These are phyloP conservation scores for Eristalis tenax DNA, from an alignment of 2,888 invertebrate genomes.

Conservation along the genomic window DNA sequence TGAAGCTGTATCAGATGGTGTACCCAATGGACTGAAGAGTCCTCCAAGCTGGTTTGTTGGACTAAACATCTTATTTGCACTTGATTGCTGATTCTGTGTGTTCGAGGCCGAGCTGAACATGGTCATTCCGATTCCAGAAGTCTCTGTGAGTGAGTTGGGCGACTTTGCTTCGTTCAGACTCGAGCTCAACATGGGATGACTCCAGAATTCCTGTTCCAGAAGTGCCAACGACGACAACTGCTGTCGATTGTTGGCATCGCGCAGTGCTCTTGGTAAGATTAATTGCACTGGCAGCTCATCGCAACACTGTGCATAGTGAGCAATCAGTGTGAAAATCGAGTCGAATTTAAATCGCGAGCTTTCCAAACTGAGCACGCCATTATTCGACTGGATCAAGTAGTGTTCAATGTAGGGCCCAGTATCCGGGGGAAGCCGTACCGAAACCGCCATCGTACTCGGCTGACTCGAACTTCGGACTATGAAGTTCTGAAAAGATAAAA, in stretches of 20 bases:
- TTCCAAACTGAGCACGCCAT: slow-evolving; percentile 92
- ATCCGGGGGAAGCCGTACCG: slow-evolving; percentile 92
- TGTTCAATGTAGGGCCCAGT: slow-evolving; percentile 97
- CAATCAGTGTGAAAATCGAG: slow-evolving; percentile 95
- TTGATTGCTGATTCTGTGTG: slow-evolving; percentile 73
- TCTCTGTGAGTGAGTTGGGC: slow-evolving; percentile 81
- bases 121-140: slow-evolving; percentile 81
- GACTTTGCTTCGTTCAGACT: slow-evolving; percentile 82
- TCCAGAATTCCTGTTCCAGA: slow-evolving; percentile 93
- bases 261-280: slow-evolving; percentile 91
- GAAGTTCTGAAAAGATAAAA: slow-evolving; percentile 87
- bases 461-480: slow-evolving; percentile 97
- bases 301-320: slow-evolving; percentile 96
- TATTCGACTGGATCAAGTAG: slow-evolving; percentile 94
- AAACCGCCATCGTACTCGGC: slow-evolving; percentile 96
- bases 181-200: slow-evolving; percentile 89
- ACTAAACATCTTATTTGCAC: slow-evolving; percentile 77
- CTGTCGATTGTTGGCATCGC: slow-evolving; percentile 93
- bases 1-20: slow-evolving; percentile 86
- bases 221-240: slow-evolving; percentile 94
- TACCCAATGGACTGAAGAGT: slow-evolving; percentile 81
- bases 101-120: slow-evolving; percentile 77
- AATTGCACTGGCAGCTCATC: slow-evolving; percentile 96
- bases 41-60: slow-evolving; percentile 77
- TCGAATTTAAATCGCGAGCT: slow-evolving; percentile 96